phyloP scores from a whole-genome alignment of 92 coral and sea anemone species.

The Bergia sp. region DNA sequence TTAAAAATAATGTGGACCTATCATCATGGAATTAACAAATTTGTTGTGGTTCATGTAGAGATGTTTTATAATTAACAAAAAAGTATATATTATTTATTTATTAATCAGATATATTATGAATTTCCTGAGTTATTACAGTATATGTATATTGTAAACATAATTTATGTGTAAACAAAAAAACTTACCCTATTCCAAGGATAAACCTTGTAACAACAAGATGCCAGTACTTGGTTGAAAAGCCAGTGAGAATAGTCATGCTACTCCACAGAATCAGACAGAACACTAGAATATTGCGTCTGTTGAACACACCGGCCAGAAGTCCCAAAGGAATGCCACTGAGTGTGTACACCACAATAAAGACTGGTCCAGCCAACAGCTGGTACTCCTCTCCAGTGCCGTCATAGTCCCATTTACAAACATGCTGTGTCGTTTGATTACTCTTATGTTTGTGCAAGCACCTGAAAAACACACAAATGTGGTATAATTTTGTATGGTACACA shows the following conservation, averaged over 20 bases:
- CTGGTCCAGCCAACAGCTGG: constrained; percentile 97
- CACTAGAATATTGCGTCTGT: constrained; percentile 81
- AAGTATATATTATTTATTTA: too few relatives aligned
- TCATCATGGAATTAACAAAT: too few relatives aligned
- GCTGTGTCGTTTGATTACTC: constrained; percentile 37
- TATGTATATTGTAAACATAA: too few relatives aligned
- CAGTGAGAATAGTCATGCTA: constrained; percentile 88
- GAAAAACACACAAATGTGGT: neutral
- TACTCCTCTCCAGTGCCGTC: constrained; percentile 95
- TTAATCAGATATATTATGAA: too few relatives aligned
- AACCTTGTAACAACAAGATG: constrained; percentile 88
- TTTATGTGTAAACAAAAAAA: too few relatives aligned
- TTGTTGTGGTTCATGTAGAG: too few relatives aligned
- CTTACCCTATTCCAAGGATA: constrained; percentile 96
- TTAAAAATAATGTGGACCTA: too few relatives aligned
- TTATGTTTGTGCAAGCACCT: constrained; percentile 67
- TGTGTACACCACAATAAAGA: constrained; percentile 90
- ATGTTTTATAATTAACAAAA: too few relatives aligned
- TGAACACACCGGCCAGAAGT: constrained; percentile 81
- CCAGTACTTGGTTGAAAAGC: constrained; percentile 94
- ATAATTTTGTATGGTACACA: neutral
- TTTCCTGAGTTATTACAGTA: too few relatives aligned
- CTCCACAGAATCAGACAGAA: constrained; percentile 92
- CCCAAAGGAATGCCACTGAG: constrained; percentile 94
- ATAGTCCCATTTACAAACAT: constrained; percentile 86